Evolutionary conservation across 2,113 vertebrate genomes (phyloP).

Genomic region (Ceyx cyanopectus): DNA sequence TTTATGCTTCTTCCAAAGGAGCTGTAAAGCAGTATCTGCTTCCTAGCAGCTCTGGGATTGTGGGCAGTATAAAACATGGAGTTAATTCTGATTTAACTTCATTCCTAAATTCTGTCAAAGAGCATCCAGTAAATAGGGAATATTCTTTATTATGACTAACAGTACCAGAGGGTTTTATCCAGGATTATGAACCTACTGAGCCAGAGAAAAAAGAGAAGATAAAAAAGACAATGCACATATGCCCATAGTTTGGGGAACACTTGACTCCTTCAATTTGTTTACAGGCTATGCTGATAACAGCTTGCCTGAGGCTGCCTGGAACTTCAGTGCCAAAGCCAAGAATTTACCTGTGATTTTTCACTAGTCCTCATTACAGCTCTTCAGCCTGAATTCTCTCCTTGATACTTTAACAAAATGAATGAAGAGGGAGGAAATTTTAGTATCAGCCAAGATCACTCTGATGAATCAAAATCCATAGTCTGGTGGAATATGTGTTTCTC

Average conservation of each 20-base stretch:
- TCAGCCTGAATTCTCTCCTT: neutral
- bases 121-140: slow-evolving; percentile 7
- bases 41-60: slow-evolving; percentile 6
- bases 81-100: slow-evolving; percentile 41
- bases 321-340: neutral
- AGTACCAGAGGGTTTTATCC: neutral
- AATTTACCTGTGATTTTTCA: neutral
- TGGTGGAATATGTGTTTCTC: neutral
- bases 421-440: neutral
- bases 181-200: neutral
- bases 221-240: neutral
- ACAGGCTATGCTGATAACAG: neutral
- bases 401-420: neutral
- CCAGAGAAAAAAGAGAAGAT: neutral
- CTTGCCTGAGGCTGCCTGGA: neutral
- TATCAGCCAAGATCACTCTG: neutral
- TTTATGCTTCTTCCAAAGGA: neutral
- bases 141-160: slow-evolving; percentile 33
- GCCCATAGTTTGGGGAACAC: neutral
- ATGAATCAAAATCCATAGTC: neutral
- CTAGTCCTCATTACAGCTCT: neutral
- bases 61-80: neutral
- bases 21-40: neutral
- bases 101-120: slow-evolving; percentile 33
- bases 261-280: neutral